Evolutionary conservation across 1,140 invertebrate species (phyloP).

Genomic region (Drosophila tropicalis): DNA sequence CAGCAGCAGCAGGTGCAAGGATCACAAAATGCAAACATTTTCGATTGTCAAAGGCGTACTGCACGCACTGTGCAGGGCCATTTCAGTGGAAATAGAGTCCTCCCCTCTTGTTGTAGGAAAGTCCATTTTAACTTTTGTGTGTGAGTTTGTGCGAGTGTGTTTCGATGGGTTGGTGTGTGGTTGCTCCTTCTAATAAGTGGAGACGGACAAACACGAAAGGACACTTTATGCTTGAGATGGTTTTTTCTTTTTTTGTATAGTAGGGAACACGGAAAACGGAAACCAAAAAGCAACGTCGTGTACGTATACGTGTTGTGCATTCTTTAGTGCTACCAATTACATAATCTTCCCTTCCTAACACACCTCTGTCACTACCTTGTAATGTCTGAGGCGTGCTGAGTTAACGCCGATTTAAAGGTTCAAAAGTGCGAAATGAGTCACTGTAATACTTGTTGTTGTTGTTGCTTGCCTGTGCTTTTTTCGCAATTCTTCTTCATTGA

Average conservation of each 20-base stretch:
- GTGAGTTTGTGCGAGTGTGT: neutral
- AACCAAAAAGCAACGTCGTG: slow-evolving; percentile 39
- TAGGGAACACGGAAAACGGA: slow-evolving; percentile 21
- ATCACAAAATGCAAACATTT: slow-evolving; percentile 64
- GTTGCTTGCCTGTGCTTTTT: neutral
- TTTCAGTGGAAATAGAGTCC: too few species aligned
- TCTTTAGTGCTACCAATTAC: slow-evolving; percentile 48
- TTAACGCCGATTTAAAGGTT: slow-evolving; percentile 40
- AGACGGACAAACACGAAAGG: slow-evolving; percentile 61
- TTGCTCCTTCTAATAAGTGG: slow-evolving; percentile 5
- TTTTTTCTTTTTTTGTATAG: slow-evolving; percentile 27
- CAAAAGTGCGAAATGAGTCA: slow-evolving; percentile 37
- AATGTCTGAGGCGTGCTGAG: slow-evolving; percentile 55
- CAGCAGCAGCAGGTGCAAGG: slow-evolving; percentile 65
- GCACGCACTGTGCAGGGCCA: slow-evolving; percentile 9
- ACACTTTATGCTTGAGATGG: slow-evolving; percentile 77
- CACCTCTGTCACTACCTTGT: slow-evolving; percentile 38
- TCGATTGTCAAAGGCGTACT: slow-evolving; percentile 29
- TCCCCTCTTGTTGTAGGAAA: neutral
- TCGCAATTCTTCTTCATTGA: slow-evolving; percentile 51
- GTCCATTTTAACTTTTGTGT: slow-evolving; percentile 3
- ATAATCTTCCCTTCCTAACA: slow-evolving; percentile 41
- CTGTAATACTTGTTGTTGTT: neutral
- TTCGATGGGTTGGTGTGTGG: neutral
- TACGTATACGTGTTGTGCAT: slow-evolving; percentile 65